Conservation (phyloP, 2,797 vertebrate genomes). For the Eleutherodactylus coqui region DNA sequence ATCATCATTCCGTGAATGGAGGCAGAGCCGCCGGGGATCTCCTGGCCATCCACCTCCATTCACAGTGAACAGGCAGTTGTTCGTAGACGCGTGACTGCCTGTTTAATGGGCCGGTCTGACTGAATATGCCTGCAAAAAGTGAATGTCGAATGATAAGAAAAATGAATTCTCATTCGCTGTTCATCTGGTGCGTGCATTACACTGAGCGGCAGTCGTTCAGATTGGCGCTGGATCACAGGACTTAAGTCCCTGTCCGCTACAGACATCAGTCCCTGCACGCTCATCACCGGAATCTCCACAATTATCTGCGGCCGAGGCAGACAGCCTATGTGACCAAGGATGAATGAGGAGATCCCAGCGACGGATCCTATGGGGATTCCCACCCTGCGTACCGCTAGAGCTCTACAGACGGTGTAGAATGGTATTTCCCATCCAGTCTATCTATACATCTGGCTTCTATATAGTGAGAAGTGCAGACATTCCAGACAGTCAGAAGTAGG, state of each 20-base stretch:
- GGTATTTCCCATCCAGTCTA: background rate
- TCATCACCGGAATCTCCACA: constrained; percentile 8
- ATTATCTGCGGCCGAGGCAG: constrained; percentile 35
- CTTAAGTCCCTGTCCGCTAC: background rate
- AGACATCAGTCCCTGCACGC: background rate
- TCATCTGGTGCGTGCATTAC: too few species aligned
- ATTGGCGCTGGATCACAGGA: too few species aligned
- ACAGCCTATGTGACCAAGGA: constrained; percentile 20
- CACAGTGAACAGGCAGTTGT: too few species aligned
- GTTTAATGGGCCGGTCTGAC: too few species aligned
- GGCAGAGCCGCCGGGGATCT: too few species aligned
- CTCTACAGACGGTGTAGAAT: constrained; percentile 38
- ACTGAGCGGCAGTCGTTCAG: too few species aligned
- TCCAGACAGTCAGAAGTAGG: background rate
- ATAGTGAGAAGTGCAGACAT: constrained; percentile 20
- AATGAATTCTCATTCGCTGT: too few species aligned
- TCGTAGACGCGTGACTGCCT: too few species aligned
- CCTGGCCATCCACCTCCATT: too few species aligned
- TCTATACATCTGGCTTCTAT: constrained; percentile 43
- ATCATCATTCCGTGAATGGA: too few species aligned
- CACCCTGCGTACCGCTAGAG: constrained; percentile 27
- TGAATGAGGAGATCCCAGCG: constrained; percentile 11
- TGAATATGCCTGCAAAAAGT: too few species aligned
- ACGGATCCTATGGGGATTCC: constrained; percentile 26
- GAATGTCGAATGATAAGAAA: too few species aligned